These are phyloP conservation scores for Sterrhoptilus dennistouni DNA, from an alignment of 2,113 vertebrate species.

Conservation along the genomic window DNA sequence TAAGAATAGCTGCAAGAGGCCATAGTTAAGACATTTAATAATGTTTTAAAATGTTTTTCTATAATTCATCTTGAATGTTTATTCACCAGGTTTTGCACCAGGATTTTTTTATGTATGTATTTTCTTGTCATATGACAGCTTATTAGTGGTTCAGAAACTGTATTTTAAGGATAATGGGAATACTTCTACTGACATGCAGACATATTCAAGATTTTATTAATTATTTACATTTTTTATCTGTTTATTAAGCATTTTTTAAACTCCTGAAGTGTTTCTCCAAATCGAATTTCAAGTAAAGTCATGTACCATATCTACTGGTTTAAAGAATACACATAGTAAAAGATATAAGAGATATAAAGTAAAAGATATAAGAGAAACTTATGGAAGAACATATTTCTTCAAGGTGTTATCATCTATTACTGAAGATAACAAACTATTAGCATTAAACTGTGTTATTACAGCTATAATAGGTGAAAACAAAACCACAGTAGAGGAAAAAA, in stretches of 20 bases:
- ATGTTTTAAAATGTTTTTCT: not conserved
- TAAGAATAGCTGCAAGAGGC: not conserved
- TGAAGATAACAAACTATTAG: constrained; percentile 39
- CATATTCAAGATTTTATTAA: not conserved
- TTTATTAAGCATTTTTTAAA: not conserved
- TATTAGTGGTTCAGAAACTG: not conserved
- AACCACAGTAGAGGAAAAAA: constrained; percentile 62
- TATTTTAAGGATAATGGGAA: not conserved
- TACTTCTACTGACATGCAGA: not conserved
- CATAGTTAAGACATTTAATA: not conserved
- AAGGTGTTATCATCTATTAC: constrained; percentile 18
- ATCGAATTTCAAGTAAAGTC: not conserved
- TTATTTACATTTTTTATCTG: not conserved
- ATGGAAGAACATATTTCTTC: not conserved
- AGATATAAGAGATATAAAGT: not conserved
- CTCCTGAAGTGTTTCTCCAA: not conserved
- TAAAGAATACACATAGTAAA: not conserved
- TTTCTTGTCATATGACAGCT: not conserved
- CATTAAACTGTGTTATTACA: constrained; percentile 61
- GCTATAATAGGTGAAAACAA: constrained; percentile 59
- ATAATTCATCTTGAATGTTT: not conserved
- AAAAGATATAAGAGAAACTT: not conserved
- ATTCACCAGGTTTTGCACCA: not conserved
- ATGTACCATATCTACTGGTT: not conserved
- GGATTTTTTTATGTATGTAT: not conserved